phyloP scores from a whole-genome alignment of 2,113 vertebrate genomes.

The Mesitornis unicolor region DNA sequence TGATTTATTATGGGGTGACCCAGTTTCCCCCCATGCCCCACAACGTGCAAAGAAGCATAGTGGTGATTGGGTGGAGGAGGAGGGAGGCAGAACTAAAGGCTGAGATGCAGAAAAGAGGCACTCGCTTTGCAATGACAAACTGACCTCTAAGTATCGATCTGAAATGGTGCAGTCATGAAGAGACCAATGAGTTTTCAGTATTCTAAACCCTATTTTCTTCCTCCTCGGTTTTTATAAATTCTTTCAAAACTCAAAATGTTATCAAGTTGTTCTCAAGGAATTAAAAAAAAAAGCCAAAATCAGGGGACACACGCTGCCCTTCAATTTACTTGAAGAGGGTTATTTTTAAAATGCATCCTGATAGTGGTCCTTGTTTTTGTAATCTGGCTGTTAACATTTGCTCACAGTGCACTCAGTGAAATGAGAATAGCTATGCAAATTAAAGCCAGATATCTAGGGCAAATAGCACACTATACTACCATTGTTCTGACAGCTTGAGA shows the following conservation, averaged over 20 bases:
- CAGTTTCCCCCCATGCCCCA: fast-evolving
- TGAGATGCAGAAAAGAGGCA: neutral
- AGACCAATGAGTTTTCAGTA: neutral
- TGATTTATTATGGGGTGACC: neutral
- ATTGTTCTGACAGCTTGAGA: slow-evolving; percentile 53
- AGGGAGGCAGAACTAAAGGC: neutral
- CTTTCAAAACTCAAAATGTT: neutral
- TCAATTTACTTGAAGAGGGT: neutral
- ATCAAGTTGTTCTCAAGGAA: neutral
- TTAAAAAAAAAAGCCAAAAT: neutral
- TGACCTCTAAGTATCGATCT: slow-evolving; percentile 43
- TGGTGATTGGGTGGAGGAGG: neutral
- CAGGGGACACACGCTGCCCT: fast-evolving
- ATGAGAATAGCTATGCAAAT: slow-evolving; percentile 65
- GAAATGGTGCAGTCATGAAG: slow-evolving; percentile 21
- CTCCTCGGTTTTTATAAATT: neutral
- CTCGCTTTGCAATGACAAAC: slow-evolving; percentile 23
- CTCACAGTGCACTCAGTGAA: slow-evolving; percentile 35
- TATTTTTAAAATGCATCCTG: neutral
- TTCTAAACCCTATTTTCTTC: neutral
- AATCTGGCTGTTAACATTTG: slow-evolving; percentile 57
- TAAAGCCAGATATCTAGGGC: slow-evolving; percentile 63
- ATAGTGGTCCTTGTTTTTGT: neutral
- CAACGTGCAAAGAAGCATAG: neutral
- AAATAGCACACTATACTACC: slow-evolving; percentile 54